A percentile compares a stretch with the other conserved stretches of the same genome.
Evolutionary conservation across 2,113 vertebrate species (phyloP).

Genomic region (Ochotona princeps): DNA sequence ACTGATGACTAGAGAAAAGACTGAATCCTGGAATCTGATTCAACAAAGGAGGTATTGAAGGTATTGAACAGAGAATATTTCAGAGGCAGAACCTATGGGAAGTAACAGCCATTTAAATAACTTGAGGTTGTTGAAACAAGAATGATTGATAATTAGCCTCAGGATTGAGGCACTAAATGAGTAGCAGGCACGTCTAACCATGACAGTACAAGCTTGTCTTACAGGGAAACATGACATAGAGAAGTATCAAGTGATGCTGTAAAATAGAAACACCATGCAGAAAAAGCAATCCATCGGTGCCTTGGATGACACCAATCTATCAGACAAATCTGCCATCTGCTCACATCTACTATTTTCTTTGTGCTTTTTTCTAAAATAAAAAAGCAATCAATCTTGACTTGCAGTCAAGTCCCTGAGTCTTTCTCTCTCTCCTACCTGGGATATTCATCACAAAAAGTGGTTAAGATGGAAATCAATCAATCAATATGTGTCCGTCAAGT

Average conservation of each 20-base stretch:
- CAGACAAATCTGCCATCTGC: constrained; percentile 55
- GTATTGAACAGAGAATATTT: background rate
- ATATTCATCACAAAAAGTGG: constrained; percentile 53
- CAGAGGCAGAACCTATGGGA: background rate
- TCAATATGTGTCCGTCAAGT: constrained; percentile 72
- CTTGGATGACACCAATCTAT: constrained; percentile 39
- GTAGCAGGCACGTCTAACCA: background rate
- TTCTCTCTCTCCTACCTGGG: constrained; percentile 51
- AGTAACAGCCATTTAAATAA: background rate
- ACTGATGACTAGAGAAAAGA: background rate
- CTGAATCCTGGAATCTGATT: background rate
- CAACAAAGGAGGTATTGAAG: background rate
- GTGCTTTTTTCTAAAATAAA: constrained; percentile 65
- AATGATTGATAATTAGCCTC: background rate
- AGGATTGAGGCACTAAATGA: background rate
- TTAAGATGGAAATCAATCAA: constrained; percentile 74
- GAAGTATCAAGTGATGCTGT: background rate
- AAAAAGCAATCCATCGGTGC: constrained; percentile 42
- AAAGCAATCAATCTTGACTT: constrained; percentile 65
- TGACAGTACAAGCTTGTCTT: background rate
- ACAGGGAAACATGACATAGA: background rate
- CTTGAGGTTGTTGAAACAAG: background rate
- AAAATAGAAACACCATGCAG: background rate
- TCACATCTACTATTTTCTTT: constrained; percentile 55
- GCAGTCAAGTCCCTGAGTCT: background rate